Percentiles rank a stretch among this genome's conserved stretches.
Evolutionary conservation across 2,797 vertebrate genomes (phyloP).

Genomic region (Liasis olivaceus): DNA sequence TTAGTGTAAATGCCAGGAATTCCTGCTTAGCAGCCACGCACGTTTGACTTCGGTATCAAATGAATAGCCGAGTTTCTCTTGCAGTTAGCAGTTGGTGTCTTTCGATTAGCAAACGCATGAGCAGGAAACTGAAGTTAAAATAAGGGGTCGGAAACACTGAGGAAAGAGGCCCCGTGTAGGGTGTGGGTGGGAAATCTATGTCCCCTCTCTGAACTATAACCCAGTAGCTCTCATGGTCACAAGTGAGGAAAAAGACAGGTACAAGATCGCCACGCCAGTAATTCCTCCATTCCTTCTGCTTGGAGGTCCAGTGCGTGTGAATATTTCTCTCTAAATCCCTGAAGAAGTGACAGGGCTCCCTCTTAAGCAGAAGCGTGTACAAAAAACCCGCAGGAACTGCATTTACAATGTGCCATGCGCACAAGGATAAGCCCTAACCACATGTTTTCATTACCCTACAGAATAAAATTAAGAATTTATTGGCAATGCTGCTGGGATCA

Average conservation of each 20-base stretch:
- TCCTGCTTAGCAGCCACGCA: not conserved
- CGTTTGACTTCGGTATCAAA: not conserved
- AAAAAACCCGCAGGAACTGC: not conserved
- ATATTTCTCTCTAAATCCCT: not conserved
- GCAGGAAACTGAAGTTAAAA: not conserved
- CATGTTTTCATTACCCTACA: not conserved
- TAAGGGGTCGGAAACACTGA: not conserved
- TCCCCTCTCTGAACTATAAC: not conserved
- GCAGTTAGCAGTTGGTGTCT: not conserved
- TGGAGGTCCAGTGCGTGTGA: not conserved
- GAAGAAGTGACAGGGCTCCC: not conserved
- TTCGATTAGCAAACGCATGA: not conserved
- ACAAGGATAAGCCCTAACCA: not conserved
- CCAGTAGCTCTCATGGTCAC: not conserved
- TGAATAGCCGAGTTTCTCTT: not conserved
- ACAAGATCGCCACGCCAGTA: not conserved
- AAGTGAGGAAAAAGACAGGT: not conserved
- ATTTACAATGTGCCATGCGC: not conserved
- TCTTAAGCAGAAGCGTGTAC: not conserved
- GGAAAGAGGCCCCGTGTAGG: not conserved
- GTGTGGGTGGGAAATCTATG: not conserved
- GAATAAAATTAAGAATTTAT: conserved; percentile 17
- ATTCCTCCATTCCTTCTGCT: not conserved
- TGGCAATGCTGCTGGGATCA: conserved; percentile 22
- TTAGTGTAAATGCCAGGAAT: not conserved